Base-by-base conservation (phyloP, 2,113 vertebrate genomes). In the Hipposideros armiger region DNA sequence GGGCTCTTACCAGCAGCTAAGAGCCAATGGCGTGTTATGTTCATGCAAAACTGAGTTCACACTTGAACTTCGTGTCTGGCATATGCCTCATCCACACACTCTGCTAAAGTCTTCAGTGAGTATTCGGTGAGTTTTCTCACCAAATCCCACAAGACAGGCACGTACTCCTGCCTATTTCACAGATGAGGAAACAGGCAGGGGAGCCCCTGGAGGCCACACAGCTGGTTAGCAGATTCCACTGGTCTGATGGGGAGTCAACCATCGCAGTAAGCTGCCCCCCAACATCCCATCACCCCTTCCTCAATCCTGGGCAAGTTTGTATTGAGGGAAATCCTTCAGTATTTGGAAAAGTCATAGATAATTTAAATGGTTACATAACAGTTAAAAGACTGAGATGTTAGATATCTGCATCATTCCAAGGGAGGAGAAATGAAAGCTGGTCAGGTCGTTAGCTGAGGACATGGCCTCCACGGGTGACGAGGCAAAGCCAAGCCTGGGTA, bases 231-330 rank as follows among this genome's bases (percentile, higher is more conserved):
- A 47, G 54, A 15, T 0, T 8, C 19, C 14, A 0, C 3, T 2
- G 1, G 5, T 2, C 8, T 6, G 30, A 32, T 0, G 2, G 5
- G 3, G 13, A 11, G 8, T 8, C 7, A 13, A 19, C 28, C 1
- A 13, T 3, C 20, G 20, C 16, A 3, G 2, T 4, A 20, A 3
- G 6, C 11, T 20, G 30, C 8, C 20, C n/a, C 30, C 28, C 64
- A 3, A 1, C 2, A 45, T 20, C 42, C 8, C 20, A 9, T 5
- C 26, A 13, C 1, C 47, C 64, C 70, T 85, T 47, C 26, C 26
- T 0, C 6, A 14, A 42, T 8, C 13, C 4, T 1, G 26, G 19
- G 30, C 15, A 3, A 13, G 22, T 14, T 1, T 20, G 8, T 26
- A 15, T 4, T 72, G 32, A 67, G 69, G 28, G 13, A n/a, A 42